Conservation (phyloP, 2,113 vertebrate species). For the Strix uralensis region DNA sequence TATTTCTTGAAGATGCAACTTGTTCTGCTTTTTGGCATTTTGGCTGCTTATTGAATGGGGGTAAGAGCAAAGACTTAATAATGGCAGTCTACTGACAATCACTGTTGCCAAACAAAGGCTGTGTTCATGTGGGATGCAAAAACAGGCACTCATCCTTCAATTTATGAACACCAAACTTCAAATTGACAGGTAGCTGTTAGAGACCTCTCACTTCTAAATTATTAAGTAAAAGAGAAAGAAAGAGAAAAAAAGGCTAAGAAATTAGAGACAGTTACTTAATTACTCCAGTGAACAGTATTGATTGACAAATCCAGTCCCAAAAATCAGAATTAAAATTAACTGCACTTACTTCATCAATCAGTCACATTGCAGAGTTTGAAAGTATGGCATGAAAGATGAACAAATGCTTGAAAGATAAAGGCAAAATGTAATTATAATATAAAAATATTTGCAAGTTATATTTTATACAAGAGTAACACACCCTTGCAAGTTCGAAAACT, state of each 20-base stretch:
- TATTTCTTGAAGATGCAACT: not conserved
- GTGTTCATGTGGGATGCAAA: not conserved
- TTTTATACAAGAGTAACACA: conserved; percentile 53
- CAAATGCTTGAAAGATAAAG: conserved; percentile 54
- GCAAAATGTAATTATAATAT: conserved; percentile 53
- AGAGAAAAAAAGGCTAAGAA: not conserved
- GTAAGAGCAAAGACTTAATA: not conserved
- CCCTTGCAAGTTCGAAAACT: conserved; percentile 7
- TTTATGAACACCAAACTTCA: not conserved
- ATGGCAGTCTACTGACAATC: not conserved
- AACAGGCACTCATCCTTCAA: not conserved
- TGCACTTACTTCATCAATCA: conserved; percentile 67
- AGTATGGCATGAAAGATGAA: conserved; percentile 49
- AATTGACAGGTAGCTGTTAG: not conserved
- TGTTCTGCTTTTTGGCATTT: not conserved
- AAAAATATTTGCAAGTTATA: conserved; percentile 70
- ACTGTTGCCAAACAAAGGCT: not conserved
- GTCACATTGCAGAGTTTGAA: conserved; percentile 62
- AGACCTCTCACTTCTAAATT: not conserved
- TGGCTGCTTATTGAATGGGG: not conserved
- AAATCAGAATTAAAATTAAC: conserved; percentile 71
- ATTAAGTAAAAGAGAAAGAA: not conserved
- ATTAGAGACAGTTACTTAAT: conserved; percentile 57
- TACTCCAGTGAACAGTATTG: conserved; percentile 42
- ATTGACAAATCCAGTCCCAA: conserved; percentile 67